Conservation (phyloP, 2,113 vertebrate genomes). For the Pachyramphus minor region DNA sequence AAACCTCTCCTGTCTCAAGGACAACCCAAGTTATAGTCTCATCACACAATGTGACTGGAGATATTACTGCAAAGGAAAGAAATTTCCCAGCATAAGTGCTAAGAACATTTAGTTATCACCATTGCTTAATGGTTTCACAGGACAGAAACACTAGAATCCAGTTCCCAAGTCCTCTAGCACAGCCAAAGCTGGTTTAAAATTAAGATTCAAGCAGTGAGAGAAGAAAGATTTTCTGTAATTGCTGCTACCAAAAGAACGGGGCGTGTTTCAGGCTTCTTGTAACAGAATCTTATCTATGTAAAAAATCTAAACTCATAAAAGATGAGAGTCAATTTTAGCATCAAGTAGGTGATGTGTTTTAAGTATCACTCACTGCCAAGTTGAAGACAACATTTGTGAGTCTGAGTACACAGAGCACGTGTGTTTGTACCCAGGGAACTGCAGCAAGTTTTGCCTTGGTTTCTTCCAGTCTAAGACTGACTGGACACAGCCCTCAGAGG, state of each 20-base stretch:
- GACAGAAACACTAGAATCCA: not conserved
- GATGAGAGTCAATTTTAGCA: not conserved
- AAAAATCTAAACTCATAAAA: not conserved
- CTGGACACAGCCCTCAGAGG: not conserved
- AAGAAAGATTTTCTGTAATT: not conserved
- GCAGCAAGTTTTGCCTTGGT: not conserved
- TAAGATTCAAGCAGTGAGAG: not conserved
- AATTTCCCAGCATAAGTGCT: not conserved
- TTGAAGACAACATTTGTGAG: fast-evolving
- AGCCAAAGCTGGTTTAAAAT: not conserved
- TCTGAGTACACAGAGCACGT: not conserved
- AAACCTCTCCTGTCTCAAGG: not conserved
- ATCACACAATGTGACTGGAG: not conserved
- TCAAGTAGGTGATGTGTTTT: not conserved
- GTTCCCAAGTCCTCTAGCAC: not conserved
- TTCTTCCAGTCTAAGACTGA: not conserved
- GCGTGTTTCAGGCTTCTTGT: not conserved
- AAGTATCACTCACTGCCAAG: not conserved
- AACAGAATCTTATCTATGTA: not conserved
- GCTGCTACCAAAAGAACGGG: not conserved
- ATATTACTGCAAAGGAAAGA: not conserved
- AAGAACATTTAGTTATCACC: not conserved
- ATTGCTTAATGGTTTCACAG: not conserved
- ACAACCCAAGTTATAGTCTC: not conserved
- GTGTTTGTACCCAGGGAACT: not conserved